Conservation (phyloP, 2,113 vertebrate species). For the Galeopterus variegatus region DNA sequence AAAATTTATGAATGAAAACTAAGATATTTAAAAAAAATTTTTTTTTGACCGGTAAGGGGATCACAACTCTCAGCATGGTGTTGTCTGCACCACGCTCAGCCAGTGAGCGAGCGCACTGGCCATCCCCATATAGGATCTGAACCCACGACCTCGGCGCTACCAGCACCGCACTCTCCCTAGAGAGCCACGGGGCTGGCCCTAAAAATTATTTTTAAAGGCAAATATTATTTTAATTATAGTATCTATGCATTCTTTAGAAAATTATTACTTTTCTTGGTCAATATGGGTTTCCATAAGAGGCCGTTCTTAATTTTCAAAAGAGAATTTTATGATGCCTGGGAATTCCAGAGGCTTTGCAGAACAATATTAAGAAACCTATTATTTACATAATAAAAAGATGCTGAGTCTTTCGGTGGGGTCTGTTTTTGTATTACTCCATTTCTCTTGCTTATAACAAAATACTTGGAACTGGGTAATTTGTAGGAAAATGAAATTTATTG, state of each 20-base stretch:
- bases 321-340: neutral
- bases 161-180: no score
- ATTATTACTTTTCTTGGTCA: neutral
- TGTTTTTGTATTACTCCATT: neutral
- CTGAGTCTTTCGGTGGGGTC: neutral
- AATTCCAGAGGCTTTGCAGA: neutral
- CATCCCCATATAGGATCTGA: no score
- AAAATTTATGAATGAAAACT: conserved; percentile 30
- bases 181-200: no score
- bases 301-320: conserved; percentile 2
- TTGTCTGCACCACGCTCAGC: no score
- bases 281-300: neutral
- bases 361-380: neutral
- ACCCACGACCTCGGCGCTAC: no score
- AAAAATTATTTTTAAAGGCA: conserved; percentile 51
- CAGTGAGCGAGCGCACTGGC: no score
- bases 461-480: no score
- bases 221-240: neutral
- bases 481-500: no score
- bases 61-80: no score
- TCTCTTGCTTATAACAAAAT: no score
- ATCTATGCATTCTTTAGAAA: neutral
- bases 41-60: no score
- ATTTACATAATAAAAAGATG: neutral
- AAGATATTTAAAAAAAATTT: neutral